Evolutionary conservation across 2,797 vertebrate species (phyloP), one percentile per base, ranked within the genome.

Genomic region (Sciaenops ocellatus): DNA sequence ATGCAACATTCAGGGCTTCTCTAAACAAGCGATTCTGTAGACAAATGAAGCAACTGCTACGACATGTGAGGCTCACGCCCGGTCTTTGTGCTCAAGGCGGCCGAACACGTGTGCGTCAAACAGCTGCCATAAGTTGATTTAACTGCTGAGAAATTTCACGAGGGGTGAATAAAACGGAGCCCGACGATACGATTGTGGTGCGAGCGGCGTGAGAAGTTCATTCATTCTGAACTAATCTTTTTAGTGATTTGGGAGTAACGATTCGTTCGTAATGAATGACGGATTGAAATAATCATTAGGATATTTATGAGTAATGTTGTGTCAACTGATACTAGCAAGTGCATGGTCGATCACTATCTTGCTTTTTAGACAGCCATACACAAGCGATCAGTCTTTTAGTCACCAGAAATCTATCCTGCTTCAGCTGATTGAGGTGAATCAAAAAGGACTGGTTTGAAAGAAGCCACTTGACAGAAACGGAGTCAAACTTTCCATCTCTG

Each of bases 1-100:
- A 82, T 87, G 87, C 76, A 82, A 86, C 83, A 87, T 82, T 85
- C 74, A 52, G 69, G 73, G 85, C 85, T 76, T 82, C 77, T 89
- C 65, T 82, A 90, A 90, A 90, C 82, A 85, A 85, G 76, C 38
- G 3, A 90, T 87, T 89, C 65, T 63, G 38, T 78, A 92, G 79
- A 89, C 91, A 92, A 92, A 91, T 91, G 82, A 90, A 85, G 89
- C 83, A 68, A 83, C 71, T 65, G 80, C 84, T 83, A 73, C 11
- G 73, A 79, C 83, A 78, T 69, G 80, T n/a, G 73, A 75, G 71
- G 73, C 67, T 65, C n/a, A 52, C 61, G 44, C 47, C 50, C 46
- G 22, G 63, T 38, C 59, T 68, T 63, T 70, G 63, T 68, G 78
- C 67, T 56, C 56, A 44, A 79, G 75, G 87, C 76, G 74, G 76